A percentile compares a stretch with the other conserved stretches of the same genome.
phyloP scores from a whole-genome alignment of 2,888 invertebrate genomes.

The Hirtodrosophila alboralis region DNA sequence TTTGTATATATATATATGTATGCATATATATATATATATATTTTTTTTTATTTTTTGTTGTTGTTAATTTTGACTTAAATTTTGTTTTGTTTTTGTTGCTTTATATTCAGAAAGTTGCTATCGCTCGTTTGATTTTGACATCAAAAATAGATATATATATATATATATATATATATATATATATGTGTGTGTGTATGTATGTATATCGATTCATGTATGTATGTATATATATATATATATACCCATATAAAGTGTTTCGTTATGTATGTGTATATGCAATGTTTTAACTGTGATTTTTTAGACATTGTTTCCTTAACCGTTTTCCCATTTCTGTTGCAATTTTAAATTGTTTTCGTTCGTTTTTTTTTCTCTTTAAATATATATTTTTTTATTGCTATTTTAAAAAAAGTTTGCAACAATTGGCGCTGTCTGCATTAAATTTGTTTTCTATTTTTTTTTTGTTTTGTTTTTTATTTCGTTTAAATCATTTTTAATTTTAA shows the following conservation, averaged over 20 bases:
- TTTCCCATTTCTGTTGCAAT: conserved; percentile 11
- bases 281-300: conserved; percentile 34
- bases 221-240: conserved; percentile 20
- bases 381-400: too few relatives aligned
- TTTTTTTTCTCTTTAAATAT: conserved; percentile 10
- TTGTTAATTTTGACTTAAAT: conserved; percentile 8
- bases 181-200: conserved; percentile 8
- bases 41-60: background rate
- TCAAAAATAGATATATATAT: conserved; percentile 68
- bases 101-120: conserved; percentile 26
- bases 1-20: background rate
- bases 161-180: conserved; percentile 20
- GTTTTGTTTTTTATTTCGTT: conserved; percentile 8
- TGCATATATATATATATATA: background rate
- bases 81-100: conserved; percentile 13
- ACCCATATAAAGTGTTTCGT: conserved; percentile 18
- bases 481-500: conserved; percentile 43
- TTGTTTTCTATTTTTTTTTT: conserved; percentile 11
- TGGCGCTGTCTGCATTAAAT: conserved; percentile 8
- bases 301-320: conserved; percentile 8
- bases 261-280: conserved; percentile 19
- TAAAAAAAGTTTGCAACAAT: conserved; percentile 32
- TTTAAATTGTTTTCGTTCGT: conserved; percentile 38
- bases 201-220: conserved; percentile 10
- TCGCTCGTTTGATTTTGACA: conserved; percentile 55